Base-by-base conservation (phyloP, 2,113 vertebrate species). In the Catharus minimus region DNA sequence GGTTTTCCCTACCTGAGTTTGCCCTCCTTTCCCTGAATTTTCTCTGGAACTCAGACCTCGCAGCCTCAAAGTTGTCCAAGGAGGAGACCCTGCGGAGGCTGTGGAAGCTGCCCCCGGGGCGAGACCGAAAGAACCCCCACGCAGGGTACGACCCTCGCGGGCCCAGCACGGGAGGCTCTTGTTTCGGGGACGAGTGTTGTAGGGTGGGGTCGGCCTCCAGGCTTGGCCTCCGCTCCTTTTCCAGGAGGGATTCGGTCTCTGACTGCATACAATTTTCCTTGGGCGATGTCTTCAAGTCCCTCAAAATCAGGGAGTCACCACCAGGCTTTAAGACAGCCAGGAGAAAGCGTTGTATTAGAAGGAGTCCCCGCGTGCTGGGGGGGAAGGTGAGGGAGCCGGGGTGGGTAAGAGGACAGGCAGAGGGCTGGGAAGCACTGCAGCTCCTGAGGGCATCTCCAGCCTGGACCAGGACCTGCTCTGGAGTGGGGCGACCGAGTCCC, bases 51-150 rank as follows among this genome's bases (percentile, higher is more conserved):
- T 98, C 98, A 38, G 97, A 97, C 94, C 97, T 97, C 96, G 98
- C 98, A 80, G 98, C 96, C 41, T 98, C 98, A 94, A 96, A 94
- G 33, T 98, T 98, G 97, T 98, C 98, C 93, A 98, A 97, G 16
- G 98, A 98, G 6, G 98, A 99, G 85, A 98, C 98, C 7, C 98
- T 97, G 52, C 98, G 96, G 84, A 99, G 97, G 97, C 98, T 98
- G 94, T 93, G 96, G 96, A 97, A 97, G 93, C 94, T 97, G 91
- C 95, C 95, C 95, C 89, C 86, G 0, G 91, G 89, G 72, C 79
- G 94, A 86, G 94, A 94, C 65, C 92, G 98, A 68, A 97, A 95
- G 84, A 98, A 79, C 16, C 95, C 69, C 75, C 97, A 97, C 2
- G 96, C 92, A n/a, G 97, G 79, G 65, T 96, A 97, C 11, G 97